Conservation (phyloP, 2,797 vertebrate genomes). For the Carduelis carduelis region DNA sequence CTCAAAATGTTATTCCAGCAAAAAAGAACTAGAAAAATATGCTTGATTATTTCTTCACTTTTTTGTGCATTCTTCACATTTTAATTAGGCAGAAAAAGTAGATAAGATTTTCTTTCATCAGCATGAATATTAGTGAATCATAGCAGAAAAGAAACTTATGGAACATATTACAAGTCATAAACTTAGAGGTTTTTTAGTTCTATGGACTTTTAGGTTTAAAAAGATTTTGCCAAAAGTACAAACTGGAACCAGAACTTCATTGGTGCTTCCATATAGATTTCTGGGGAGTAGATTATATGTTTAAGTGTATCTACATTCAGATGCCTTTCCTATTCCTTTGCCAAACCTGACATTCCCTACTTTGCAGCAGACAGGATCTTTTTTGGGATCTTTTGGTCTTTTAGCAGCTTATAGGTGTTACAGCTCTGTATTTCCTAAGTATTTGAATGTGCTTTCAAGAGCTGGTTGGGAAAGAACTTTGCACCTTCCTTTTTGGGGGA, state of each 20-base stretch:
- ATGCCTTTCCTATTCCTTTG: not conserved
- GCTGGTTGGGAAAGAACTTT: not conserved
- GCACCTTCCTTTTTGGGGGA: not conserved
- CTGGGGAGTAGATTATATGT: not conserved
- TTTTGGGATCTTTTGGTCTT: not conserved
- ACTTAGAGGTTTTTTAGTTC: not conserved
- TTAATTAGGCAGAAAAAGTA: slow-evolving; percentile 53
- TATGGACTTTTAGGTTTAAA: not conserved
- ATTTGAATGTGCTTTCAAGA: not conserved
- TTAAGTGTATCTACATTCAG: not conserved
- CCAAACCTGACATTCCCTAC: not conserved
- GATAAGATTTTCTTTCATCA: slow-evolving; percentile 61
- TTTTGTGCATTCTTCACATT: slow-evolving; percentile 50
- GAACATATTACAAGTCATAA: not conserved
- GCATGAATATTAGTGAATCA: slow-evolving; percentile 50
- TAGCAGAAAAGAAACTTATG: not conserved
- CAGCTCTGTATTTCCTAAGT: not conserved
- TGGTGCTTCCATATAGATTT: not conserved
- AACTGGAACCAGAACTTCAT: not conserved
- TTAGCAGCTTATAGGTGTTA: not conserved
- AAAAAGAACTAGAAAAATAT: slow-evolving; percentile 54
- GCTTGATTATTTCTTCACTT: slow-evolving; percentile 57
- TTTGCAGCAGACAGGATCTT: not conserved
- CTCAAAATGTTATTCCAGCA: slow-evolving; percentile 51
- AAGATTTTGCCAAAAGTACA: not conserved